These are phyloP conservation scores for Drosophila tropicalis DNA, from an alignment of 1,140 invertebrate genomes.

Conservation along the genomic window DNA sequence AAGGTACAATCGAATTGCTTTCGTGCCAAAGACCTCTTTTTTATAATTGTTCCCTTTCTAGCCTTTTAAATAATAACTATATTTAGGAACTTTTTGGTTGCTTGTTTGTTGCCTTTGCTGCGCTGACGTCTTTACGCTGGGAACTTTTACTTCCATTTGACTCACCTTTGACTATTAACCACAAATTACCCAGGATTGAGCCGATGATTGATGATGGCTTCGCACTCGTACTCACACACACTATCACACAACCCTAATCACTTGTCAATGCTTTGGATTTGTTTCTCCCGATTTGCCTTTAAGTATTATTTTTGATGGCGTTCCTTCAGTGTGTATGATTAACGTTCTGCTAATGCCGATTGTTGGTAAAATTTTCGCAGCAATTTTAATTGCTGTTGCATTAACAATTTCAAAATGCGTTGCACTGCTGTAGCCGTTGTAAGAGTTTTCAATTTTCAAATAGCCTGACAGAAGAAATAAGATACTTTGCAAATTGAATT, in stretches of 20 bases:
- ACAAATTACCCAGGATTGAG: constrained; percentile 81
- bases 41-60: constrained; percentile 39
- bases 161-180: constrained; percentile 79
- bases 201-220: constrained; percentile 40
- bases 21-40: background rate
- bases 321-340: constrained; percentile 41
- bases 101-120: background rate
- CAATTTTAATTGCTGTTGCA: constrained; percentile 82
- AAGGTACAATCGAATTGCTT: background rate
- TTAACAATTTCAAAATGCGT: constrained; percentile 79
- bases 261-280: constrained; percentile 12
- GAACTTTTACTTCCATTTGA: constrained; percentile 16
- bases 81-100: constrained; percentile 42
- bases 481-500: constrained; percentile 38
- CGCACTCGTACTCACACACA: constrained; percentile 26
- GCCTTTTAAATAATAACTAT: constrained; percentile 56
- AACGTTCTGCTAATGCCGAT: constrained; percentile 68
- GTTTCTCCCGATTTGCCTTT: background rate
- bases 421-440: constrained; percentile 83
- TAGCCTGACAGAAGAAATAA: constrained; percentile 33
- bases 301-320: background rate
- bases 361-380: constrained; percentile 74
- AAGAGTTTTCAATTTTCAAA: constrained; percentile 35
- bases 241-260: background rate
- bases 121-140: background rate